A percentile compares a stretch with the other conserved stretches of the same genome.
Evolutionary conservation across 2,113 vertebrate genomes (phyloP).

Genomic region (Sula dactylatra): DNA sequence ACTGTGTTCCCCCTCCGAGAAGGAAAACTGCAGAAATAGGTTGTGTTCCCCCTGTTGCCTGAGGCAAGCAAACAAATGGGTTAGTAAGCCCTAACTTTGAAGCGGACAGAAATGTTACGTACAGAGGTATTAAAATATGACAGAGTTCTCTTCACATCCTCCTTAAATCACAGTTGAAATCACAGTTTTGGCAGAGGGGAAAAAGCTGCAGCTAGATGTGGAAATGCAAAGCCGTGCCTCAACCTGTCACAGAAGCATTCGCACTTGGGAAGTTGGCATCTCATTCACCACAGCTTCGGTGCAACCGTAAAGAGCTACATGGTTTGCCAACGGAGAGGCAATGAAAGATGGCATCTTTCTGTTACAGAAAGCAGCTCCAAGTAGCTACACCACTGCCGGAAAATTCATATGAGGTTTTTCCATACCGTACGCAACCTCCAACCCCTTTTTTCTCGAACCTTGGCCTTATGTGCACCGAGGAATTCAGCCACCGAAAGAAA

Average conservation of each 20-base stretch:
- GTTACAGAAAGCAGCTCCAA: background rate
- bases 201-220: slow-evolving; percentile 12
- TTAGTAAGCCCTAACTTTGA: slow-evolving; percentile 10
- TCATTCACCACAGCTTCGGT: background rate
- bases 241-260: background rate
- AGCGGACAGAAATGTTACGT: slow-evolving; percentile 2
- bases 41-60: background rate
- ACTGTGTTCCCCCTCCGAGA: background rate
- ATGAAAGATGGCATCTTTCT: background rate
- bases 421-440: background rate
- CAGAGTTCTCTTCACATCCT: slow-evolving; percentile 48
- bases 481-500: background rate
- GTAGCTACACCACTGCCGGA: background rate
- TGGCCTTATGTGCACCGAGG: background rate
- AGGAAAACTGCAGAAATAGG: background rate
- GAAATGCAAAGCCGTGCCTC: slow-evolving; percentile 7
- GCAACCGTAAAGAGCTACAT: background rate
- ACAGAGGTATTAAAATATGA: slow-evolving; percentile 54
- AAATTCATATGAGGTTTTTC: slow-evolving; percentile 1
- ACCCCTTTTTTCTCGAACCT: background rate
- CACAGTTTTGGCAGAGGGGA: slow-evolving; percentile 52
- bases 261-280: background rate
- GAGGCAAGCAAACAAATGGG: background rate
- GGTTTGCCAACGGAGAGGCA: background rate
- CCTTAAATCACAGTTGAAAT: slow-evolving; percentile 68